Percentiles rank a stretch among this genome's conserved stretches.
phyloP scores from a whole-genome alignment of 2,113 vertebrate species.

The Siniperca knerii region DNA sequence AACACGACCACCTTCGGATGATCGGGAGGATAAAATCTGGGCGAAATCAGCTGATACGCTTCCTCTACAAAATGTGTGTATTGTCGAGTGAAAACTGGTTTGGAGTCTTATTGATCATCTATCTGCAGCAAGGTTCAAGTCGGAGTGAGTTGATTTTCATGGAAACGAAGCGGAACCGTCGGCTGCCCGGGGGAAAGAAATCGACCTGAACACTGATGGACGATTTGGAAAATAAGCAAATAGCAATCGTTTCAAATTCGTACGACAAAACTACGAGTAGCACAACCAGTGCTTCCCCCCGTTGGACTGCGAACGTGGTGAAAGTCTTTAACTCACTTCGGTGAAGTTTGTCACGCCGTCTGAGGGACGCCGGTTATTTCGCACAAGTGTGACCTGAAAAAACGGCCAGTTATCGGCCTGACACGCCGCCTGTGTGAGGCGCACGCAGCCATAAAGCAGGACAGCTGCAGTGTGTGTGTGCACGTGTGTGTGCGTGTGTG shows the following conservation, averaged over 20 bases:
- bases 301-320: rapidly evolving
- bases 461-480: conserved; percentile 27
- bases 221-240: neutral
- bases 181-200: neutral
- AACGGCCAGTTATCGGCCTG: neutral
- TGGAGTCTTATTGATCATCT: neutral
- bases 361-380: neutral
- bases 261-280: neutral
- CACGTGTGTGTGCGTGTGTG: neutral
- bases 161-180: neutral
- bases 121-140: neutral
- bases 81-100: neutral
- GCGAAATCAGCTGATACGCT: neutral
- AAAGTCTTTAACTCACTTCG: neutral
- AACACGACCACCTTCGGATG: too few species aligned
- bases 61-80: neutral
- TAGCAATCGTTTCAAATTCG: neutral
- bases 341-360: neutral
- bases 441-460: conserved; percentile 15
- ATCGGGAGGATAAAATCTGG: too few species aligned
- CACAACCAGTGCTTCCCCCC: too few species aligned
- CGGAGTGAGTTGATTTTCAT: neutral
- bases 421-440: neutral
- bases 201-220: neutral
- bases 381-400: neutral